phyloP scores from a whole-genome alignment of 2,888 invertebrate species.

The Amphipoea oculea region DNA sequence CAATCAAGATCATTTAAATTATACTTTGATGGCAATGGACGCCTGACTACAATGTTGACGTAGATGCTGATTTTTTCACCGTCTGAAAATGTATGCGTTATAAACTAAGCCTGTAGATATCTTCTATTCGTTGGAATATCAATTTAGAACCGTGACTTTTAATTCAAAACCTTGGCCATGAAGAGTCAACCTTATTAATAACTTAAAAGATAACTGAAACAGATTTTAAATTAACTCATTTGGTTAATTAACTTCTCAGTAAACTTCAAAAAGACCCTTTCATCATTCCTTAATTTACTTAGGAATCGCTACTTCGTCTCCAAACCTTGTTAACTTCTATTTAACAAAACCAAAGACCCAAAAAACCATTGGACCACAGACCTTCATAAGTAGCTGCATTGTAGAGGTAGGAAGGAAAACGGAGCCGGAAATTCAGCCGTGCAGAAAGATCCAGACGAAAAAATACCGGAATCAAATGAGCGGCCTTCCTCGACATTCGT shows the following conservation, averaged over 20 bases:
- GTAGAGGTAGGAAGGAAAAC: constrained; percentile 82
- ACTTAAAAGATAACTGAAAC: constrained; percentile 17
- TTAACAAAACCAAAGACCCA: background rate
- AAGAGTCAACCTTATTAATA: constrained; percentile 18
- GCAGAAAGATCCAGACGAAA: constrained; percentile 79
- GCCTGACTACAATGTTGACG: constrained; percentile 12
- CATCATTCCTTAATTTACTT: background rate
- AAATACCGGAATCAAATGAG: constrained; percentile 80
- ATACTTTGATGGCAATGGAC: constrained; percentile 46
- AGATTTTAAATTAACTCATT: constrained; percentile 28
- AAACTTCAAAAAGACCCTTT: background rate
- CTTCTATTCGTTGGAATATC: constrained; percentile 1
- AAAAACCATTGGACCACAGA: constrained; percentile 42
- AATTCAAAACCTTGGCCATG: constrained; percentile 45
- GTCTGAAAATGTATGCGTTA: background rate
- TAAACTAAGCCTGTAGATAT: background rate
- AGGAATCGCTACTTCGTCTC: background rate
- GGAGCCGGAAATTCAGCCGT: constrained; percentile 79
- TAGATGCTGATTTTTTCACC: constrained; percentile 1
- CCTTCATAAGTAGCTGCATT: constrained; percentile 74
- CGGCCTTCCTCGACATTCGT: constrained; percentile 77
- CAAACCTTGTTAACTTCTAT: background rate
- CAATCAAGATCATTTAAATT: constrained; percentile 62
- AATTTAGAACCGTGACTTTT: constrained; percentile 41
- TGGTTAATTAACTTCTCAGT: constrained; percentile 10